Conservation (phyloP, 2,113 vertebrate species). For the Anas platyrhynchos region DNA sequence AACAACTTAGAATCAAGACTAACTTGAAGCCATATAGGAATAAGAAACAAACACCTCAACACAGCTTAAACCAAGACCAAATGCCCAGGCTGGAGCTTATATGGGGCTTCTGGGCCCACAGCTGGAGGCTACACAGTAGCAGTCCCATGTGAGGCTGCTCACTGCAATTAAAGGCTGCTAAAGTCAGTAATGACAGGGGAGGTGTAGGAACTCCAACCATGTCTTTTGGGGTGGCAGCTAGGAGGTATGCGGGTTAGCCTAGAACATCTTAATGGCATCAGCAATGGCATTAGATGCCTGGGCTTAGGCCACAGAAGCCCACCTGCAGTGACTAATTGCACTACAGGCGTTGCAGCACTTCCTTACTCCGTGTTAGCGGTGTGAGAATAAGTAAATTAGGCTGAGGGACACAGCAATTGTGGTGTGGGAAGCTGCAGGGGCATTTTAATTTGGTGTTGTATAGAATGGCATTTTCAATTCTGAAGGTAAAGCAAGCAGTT, state of each 20-base stretch:
- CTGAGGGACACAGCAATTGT: not conserved
- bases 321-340: not conserved
- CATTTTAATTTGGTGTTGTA: not conserved
- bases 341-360: not conserved
- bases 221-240: not conserved
- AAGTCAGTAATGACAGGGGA: not conserved
- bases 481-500: not conserved
- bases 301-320: not conserved
- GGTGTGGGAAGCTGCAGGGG: not conserved
- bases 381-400: not conserved
- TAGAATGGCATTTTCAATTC: not conserved
- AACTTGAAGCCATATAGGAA: not conserved
- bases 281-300: not conserved
- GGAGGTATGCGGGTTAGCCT: not conserved
- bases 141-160: not conserved
- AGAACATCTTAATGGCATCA: not conserved
- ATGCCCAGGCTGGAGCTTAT: not conserved
- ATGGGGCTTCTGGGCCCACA: not conserved
- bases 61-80: not conserved
- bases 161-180: not conserved
- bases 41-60: not conserved
- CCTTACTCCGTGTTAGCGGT: not conserved
- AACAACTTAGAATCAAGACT: fast-evolving
- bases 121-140: not conserved
- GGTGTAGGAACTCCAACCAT: not conserved